phyloP scores from a whole-genome alignment of 2,113 vertebrate species.

The Perca schrenkii region DNA sequence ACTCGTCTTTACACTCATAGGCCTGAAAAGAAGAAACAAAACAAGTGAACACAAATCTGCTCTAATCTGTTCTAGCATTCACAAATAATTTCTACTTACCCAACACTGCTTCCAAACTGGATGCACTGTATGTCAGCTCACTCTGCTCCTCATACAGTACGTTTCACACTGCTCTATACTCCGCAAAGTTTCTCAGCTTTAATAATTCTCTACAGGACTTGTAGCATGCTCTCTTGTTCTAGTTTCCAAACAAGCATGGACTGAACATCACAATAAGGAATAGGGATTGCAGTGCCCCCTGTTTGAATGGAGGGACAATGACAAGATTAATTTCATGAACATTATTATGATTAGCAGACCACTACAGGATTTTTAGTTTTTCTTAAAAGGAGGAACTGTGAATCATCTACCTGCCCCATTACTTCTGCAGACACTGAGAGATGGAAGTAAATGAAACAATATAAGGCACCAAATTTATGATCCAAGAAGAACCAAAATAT shows the following conservation, averaged over 20 bases:
- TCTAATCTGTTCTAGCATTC: not conserved
- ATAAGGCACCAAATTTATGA: not conserved
- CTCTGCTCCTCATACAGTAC: not conserved
- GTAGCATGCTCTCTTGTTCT: not conserved
- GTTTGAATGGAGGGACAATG: conserved; percentile 59
- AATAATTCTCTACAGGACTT: conserved; percentile 40
- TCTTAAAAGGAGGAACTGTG: not conserved
- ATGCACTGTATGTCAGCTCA: not conserved
- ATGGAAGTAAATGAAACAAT: not conserved
- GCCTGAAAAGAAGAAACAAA: conserved; percentile 24
- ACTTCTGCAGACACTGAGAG: not conserved
- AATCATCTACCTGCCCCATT: not conserved
- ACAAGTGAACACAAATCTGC: conserved; percentile 6
- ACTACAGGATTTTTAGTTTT: not conserved
- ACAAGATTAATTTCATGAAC: not conserved
- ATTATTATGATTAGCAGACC: not conserved
- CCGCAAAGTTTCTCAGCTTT: conserved; percentile 17
- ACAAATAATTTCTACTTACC: conserved; percentile 19
- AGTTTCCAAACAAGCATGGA: conserved; percentile 14
- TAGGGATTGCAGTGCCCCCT: conserved; percentile 64
- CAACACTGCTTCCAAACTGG: not conserved
- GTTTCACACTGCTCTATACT: not conserved
- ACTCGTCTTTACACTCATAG: not conserved
- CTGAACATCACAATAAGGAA: not conserved
- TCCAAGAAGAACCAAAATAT: not conserved